phyloP scores from a whole-genome alignment of 2,113 vertebrate genomes.

The Odobenus rosmarus region DNA sequence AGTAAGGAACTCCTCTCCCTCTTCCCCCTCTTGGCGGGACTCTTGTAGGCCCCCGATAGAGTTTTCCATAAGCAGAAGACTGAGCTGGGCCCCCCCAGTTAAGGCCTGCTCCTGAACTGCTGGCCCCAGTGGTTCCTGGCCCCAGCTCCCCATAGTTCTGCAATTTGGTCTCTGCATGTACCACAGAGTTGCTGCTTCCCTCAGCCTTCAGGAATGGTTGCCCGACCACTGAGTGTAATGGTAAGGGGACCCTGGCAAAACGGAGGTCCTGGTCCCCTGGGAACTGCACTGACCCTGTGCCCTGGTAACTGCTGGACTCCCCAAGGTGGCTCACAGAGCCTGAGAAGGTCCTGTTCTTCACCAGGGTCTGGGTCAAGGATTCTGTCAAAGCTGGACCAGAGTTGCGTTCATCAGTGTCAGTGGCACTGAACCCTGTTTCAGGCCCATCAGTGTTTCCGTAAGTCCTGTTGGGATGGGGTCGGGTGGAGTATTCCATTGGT shows the following conservation, averaged over 20 bases:
- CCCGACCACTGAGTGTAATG: constrained; percentile 82
- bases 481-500: constrained; percentile 80
- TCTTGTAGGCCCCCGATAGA: constrained; percentile 85
- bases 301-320: constrained; percentile 89
- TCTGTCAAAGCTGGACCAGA: constrained; percentile 85
- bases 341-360: constrained; percentile 91
- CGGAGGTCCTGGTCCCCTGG: constrained; percentile 98
- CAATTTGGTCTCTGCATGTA: constrained; percentile 85
- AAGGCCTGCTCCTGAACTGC: constrained; percentile 83
- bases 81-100: constrained; percentile 85
- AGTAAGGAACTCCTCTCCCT: constrained; percentile 88
- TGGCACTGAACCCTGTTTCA: constrained; percentile 84
- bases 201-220: constrained; percentile 87
- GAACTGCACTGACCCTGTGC: constrained; percentile 90
- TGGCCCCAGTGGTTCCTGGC: constrained; percentile 76
- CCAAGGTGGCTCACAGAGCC: constrained; percentile 89
- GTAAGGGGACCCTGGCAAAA: constrained; percentile 88
- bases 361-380: constrained; percentile 84
- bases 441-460: constrained; percentile 83
- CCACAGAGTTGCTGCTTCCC: constrained; percentile 85
- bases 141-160: constrained; percentile 85
- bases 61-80: constrained; percentile 84
- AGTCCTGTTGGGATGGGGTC: constrained; percentile 85
- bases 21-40: constrained; percentile 87
- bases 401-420: constrained; percentile 85